These are phyloP conservation scores for Pterocles gutturalis DNA, from an alignment of 2,113 vertebrate species.

Conservation along the genomic window DNA sequence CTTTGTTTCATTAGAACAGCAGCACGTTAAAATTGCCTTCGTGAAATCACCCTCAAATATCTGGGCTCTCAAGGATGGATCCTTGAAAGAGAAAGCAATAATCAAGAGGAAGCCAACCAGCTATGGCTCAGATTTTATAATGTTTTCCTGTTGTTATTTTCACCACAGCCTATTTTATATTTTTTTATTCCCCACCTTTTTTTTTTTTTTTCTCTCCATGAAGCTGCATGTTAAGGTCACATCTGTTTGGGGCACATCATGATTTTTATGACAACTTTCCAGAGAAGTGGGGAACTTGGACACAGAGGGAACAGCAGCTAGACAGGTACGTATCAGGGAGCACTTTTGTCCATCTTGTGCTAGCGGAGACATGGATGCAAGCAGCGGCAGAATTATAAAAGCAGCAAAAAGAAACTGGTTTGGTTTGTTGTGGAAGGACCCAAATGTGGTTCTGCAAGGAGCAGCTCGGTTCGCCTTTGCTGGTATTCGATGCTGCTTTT, in stretches of 20 bases:
- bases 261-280: conserved; percentile 79
- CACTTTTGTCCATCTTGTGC: not conserved
- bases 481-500: not conserved
- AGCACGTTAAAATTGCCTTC: not conserved
- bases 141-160: conserved; percentile 80
- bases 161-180: conserved; percentile 75
- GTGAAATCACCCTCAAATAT: conserved; percentile 58
- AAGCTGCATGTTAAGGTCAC: conserved; percentile 71
- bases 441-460: not conserved
- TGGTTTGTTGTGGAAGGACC: not conserved
- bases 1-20: conserved; percentile 50
- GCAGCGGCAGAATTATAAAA: not conserved
- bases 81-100: conserved; percentile 79
- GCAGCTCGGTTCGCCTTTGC: not conserved
- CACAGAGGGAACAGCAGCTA: conserved; percentile 23
- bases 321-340: conserved; percentile 22
- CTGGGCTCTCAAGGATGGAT: conserved; percentile 31
- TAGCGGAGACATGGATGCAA: not conserved
- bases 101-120: conserved; percentile 69
- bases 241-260: conserved; percentile 77
- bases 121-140: conserved; percentile 74
- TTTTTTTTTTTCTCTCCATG: not conserved
- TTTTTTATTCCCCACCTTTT: conserved; percentile 9
- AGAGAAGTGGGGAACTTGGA: conserved; percentile 59
- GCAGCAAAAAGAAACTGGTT: not conserved